Evolutionary conservation across 2,113 vertebrate genomes (phyloP), one percentile per base, ranked within the genome.

Genomic region (Corythornis vintsioides): DNA sequence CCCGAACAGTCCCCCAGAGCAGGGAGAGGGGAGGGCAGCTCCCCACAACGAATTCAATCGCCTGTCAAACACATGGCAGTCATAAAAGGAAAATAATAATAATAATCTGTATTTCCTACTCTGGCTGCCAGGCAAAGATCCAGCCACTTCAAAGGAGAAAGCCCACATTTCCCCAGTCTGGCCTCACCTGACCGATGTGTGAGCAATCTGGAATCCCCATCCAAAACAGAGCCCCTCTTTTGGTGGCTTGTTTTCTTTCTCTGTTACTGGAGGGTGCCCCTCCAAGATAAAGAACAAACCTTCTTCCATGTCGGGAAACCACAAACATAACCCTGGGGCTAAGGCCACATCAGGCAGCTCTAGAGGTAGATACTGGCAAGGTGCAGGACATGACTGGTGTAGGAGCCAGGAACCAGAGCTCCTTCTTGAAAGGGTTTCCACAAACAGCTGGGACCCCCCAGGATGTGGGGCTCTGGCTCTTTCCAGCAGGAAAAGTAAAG

Each of bases 141-240:
- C 88, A 97, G 93, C 57, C 91, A 97, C 94, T 97, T 97, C 97
- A 98, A 97, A 98, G 93, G 67, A 88, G 28, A 85, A 94, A 91
- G 35, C 29, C 60, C 57, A 83, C 6, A 26, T 90, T 96, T 86
- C 83, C 94, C 73, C 67, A 25, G 78, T 72, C 87, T 97, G 95
- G 96, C 93, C 96, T 97, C 95, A 97, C 94, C 96, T 97, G 94
- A 95, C 94, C 94, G 92, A 97, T 83, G 96, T 98, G 95, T 94
- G 92, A 97, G 93, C 88, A 96, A 96, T 97, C 87, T 92, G 96
- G 91, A 95, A 95, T 95, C 73, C 47, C 82, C 84, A 84, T 88
- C 66, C 92, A 95, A 93, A 97, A 96, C 74, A 95, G 92, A 89
- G 40, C 12, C 31, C 71, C 73, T 92, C 79, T 85, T 93, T 93